Conservation (phyloP, 2,888 invertebrate species). For the Meiosimyza decipiens region DNA sequence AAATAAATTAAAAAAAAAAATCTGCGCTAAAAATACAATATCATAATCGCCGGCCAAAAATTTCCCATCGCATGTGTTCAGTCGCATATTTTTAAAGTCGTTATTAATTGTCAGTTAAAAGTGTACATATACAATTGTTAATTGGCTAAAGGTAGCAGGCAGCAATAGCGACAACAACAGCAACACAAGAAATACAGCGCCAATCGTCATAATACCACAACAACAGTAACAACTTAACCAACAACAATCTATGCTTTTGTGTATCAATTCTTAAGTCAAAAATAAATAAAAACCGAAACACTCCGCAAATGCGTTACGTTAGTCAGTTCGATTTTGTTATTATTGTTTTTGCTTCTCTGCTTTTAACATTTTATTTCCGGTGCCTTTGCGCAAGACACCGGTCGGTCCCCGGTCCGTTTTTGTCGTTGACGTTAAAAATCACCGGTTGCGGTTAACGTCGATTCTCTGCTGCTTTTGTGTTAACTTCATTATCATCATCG, state of each 20-base stretch:
- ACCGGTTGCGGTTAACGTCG: constrained; percentile 1
- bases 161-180: constrained; percentile 1
- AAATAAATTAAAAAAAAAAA: neutral
- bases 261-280: no score
- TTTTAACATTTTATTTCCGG: constrained; percentile 8
- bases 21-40: no score
- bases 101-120: no score
- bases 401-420: neutral
- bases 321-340: constrained; percentile 1
- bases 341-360: neutral
- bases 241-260: neutral
- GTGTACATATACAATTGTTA: no score
- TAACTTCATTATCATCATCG: neutral
- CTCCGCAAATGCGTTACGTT: neutral
- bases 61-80: no score
- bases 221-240: constrained; percentile 11
- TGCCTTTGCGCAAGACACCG: neutral
- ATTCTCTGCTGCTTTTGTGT: neutral
- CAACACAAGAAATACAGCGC: neutral
- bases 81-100: no score
- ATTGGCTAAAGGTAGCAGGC: neutral
- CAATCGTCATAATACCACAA: neutral
- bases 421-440: neutral
- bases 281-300: no score
- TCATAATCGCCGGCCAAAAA: no score